Base-by-base conservation (phyloP, 2,797 vertebrate genomes). In the Champsocephalus esox region DNA sequence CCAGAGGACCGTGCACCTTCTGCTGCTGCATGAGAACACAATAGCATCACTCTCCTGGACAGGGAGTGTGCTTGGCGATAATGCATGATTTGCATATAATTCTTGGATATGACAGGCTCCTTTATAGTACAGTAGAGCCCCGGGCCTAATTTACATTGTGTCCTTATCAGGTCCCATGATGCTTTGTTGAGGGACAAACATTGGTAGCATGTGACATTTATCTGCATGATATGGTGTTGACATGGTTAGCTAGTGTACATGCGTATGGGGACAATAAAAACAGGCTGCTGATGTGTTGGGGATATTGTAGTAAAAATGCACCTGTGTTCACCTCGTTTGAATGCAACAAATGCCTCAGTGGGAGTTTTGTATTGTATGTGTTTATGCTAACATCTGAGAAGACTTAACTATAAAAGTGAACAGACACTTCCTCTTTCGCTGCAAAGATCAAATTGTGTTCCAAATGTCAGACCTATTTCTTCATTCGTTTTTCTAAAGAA, bases 11-110 rank as follows among this genome's bases (percentile, higher is more conserved):
- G 12, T 65, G 63, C 81, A 90, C 84, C 80, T 89, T 84, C 66
- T 84, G 76, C 87, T 75, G 75, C 81, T 66, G 72, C 77, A 71
- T 32, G 8, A 80, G 19, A 87, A 82, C 83, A 92, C 91, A 93
- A 92, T 90, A 80, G 88, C 89, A 80, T 89, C 85, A 73, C 82
- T 89, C 83, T 86, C 85, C 82, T 75, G 88, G 80, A 85, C 82
- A 57, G 79, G 66, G 79, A 87, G 82, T 91, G 89, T 79, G 79
- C 75, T 50, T 49, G 64, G 80, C 12, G 92, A 94, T 92, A 93
- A 94, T 83, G 79, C 88, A 81, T 84, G 70, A 94, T 94, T 92
- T 94, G 92, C 92, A 93, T 93, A 93, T 90, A 87, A 89, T 85
- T 89, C 84, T 82, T 69, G 73, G 76, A 79, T 88, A 87, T 88